These are phyloP conservation scores for Percopsis omiscomaycus DNA, from an alignment of 2,797 vertebrate genomes.

Conservation along the genomic window DNA sequence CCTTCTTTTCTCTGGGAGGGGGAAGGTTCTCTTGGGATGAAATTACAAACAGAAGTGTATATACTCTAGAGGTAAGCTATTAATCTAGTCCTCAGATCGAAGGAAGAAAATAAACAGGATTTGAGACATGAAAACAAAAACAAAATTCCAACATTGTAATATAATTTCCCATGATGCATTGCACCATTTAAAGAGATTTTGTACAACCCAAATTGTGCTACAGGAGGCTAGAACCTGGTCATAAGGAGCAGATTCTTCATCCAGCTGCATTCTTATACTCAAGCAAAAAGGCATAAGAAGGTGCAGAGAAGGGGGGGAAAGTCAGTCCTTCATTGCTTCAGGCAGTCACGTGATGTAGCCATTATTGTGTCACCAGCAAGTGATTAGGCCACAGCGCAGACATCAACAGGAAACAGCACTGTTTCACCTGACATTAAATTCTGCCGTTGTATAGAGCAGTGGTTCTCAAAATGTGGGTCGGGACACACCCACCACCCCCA, in stretches of 20 bases:
- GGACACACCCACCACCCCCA: too few relatives aligned
- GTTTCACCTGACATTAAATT: constrained; percentile 34
- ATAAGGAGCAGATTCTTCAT: constrained; percentile 10
- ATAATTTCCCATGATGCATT: neutral
- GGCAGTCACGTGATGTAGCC: constrained; percentile 44
- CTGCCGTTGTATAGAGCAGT: constrained; percentile 20
- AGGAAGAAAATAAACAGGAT: constrained; percentile 24
- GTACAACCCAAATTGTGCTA: neutral
- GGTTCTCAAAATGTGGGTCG: neutral
- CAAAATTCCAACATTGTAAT: neutral
- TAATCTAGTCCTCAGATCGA: constrained; percentile 37
- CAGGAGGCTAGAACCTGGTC: neutral
- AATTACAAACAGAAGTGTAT: constrained; percentile 75
- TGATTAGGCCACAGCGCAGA: constrained; percentile 37
- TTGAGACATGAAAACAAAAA: constrained; percentile 5
- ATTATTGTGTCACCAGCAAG: constrained; percentile 47
- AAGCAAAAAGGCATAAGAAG: constrained; percentile 8
- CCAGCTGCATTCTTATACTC: constrained; percentile 18
- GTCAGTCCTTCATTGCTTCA: constrained; percentile 24
- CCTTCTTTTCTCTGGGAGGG: constrained; percentile 61
- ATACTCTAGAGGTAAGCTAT: constrained; percentile 45
- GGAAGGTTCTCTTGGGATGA: constrained; percentile 61
- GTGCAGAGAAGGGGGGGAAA: constrained; percentile 9
- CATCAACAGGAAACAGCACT: constrained; percentile 54
- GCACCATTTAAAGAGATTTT: constrained; percentile 1